These are phyloP conservation scores for Kradibia gibbosae DNA, from an alignment of 1,140 invertebrate genomes.

Conservation along the genomic window DNA sequence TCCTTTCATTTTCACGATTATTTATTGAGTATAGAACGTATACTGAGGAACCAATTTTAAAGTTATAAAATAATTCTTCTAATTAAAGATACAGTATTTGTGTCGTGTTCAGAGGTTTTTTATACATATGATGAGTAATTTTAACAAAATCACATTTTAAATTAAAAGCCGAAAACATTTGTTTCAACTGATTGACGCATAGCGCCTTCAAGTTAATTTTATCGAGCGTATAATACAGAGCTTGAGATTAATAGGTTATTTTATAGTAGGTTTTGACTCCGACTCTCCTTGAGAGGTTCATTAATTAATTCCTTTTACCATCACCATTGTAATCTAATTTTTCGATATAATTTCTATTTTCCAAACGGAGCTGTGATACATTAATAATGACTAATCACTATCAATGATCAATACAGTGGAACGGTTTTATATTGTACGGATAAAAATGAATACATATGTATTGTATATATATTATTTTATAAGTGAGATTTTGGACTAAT, in stretches of 20 bases:
- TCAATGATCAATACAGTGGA: conserved; percentile 38
- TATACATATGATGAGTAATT: conserved; percentile 1
- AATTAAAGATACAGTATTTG: conserved; percentile 9
- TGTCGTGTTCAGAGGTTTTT: conserved; percentile 20
- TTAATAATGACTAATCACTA: conserved; percentile 55
- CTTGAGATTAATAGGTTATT: conserved; percentile 7
- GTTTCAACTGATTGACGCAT: background rate
- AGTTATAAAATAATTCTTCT: conserved; percentile 5
- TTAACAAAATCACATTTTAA: background rate
- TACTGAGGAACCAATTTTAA: background rate
- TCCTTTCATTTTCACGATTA: conserved; percentile 20
- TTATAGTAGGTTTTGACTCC: conserved; percentile 36
- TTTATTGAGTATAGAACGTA: background rate
- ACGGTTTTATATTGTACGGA: conserved; percentile 27
- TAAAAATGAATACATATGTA: background rate
- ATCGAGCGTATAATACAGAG: conserved; percentile 11
- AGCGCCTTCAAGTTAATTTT: background rate
- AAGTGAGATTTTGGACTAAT: conserved; percentile 2
- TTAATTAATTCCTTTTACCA: conserved; percentile 27
- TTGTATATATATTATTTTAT: conserved; percentile 1
- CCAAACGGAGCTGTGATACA: conserved; percentile 72
- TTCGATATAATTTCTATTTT: conserved; percentile 55
- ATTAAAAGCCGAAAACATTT: background rate
- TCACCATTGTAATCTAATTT: conserved; percentile 50
- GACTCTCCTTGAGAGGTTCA: conserved; percentile 40